A percentile compares a stretch with the other conserved stretches of the same genome.
Conservation (phyloP, 2,888 invertebrate genomes). For the Andrena bucephala region DNA sequence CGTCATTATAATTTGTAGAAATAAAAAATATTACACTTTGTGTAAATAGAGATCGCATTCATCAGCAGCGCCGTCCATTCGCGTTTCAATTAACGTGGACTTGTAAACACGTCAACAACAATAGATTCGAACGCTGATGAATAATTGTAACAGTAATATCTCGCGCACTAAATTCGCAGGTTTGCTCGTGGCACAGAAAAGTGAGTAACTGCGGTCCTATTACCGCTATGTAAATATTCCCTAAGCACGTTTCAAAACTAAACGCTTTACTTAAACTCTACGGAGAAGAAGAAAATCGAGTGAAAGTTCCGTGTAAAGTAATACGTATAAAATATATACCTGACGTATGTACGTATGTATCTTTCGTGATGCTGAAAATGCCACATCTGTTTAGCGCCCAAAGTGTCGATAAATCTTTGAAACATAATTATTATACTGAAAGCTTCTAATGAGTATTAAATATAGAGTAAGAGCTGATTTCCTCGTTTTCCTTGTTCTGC, state of each 20-base stretch:
- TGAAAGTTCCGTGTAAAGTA: slow-evolving; percentile 36
- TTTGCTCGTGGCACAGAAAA: slow-evolving; percentile 39
- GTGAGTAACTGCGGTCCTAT: slow-evolving; percentile 13
- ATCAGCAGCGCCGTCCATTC: slow-evolving; percentile 28
- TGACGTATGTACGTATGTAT: slow-evolving; percentile 12
- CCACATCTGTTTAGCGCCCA: background rate
- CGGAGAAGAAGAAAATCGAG: background rate
- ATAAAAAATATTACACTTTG: slow-evolving; percentile 39
- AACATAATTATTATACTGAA: slow-evolving; percentile 6
- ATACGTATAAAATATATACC: slow-evolving; percentile 41
- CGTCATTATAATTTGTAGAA: slow-evolving; percentile 26
- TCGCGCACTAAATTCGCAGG: slow-evolving; percentile 13
- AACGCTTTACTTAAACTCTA: slow-evolving; percentile 32
- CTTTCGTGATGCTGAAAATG: slow-evolving; percentile 3
- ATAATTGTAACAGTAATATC: slow-evolving; percentile 31
- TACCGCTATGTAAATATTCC: slow-evolving; percentile 3
- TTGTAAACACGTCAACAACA: slow-evolving; percentile 21
- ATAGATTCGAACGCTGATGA: slow-evolving; percentile 25
- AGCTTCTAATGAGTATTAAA: slow-evolving; percentile 45
- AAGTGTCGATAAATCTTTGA: slow-evolving; percentile 5
- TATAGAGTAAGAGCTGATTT: slow-evolving; percentile 13
- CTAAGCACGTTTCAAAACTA: slow-evolving; percentile 28
- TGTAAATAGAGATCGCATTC: slow-evolving; percentile 56
- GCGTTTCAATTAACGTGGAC: slow-evolving; percentile 10
- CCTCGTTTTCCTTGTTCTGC: background rate